A percentile compares a stretch with the other conserved stretches of the same genome.
phyloP scores from a whole-genome alignment of 1,140 invertebrate species.

The Bombyx mandarina region DNA sequence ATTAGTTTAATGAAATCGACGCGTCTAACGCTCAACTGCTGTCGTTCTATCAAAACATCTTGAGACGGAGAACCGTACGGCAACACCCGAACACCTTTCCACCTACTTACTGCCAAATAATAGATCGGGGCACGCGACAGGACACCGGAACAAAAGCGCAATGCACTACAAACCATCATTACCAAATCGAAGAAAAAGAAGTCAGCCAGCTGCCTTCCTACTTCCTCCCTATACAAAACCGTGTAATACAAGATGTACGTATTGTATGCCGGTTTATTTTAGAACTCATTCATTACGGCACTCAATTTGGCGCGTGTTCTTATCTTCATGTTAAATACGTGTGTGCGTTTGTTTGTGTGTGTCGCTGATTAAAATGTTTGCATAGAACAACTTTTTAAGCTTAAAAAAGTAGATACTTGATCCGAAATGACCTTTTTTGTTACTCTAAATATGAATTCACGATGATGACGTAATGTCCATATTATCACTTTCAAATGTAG shows the following conservation, averaged over 20 bases:
- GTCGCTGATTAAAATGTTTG: neutral
- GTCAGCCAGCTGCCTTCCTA: conserved; percentile 63
- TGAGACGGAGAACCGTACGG: conserved; percentile 46
- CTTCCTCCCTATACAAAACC: conserved; percentile 61
- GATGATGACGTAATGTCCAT: too few species aligned
- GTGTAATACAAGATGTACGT: conserved; percentile 61
- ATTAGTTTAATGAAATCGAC: too few species aligned
- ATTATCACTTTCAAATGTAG: too few species aligned
- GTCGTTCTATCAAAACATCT: conserved; percentile 43
- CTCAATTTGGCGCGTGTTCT: conserved; percentile 63
- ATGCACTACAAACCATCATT: conserved; percentile 67
- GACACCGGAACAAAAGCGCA: conserved; percentile 51
- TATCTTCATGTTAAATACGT: conserved; percentile 43
- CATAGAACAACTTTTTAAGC: too few species aligned
- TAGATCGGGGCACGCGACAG: conserved; percentile 58
- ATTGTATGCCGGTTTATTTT: conserved; percentile 58
- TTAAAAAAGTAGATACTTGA: too few species aligned
- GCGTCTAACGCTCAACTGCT: too few species aligned
- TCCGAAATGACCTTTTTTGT: too few species aligned
- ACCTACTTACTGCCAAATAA: conserved; percentile 54
- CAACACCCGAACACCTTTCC: conserved; percentile 58
- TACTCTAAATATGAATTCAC: too few species aligned
- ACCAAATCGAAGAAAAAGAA: conserved; percentile 53
- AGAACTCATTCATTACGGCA: conserved; percentile 59
- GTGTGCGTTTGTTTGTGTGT: conserved; percentile 5